Percentiles rank a stretch among this genome's conserved stretches.
phyloP scores from a whole-genome alignment of 2,797 vertebrate species.

The Tragelaphus eurycerus region DNA sequence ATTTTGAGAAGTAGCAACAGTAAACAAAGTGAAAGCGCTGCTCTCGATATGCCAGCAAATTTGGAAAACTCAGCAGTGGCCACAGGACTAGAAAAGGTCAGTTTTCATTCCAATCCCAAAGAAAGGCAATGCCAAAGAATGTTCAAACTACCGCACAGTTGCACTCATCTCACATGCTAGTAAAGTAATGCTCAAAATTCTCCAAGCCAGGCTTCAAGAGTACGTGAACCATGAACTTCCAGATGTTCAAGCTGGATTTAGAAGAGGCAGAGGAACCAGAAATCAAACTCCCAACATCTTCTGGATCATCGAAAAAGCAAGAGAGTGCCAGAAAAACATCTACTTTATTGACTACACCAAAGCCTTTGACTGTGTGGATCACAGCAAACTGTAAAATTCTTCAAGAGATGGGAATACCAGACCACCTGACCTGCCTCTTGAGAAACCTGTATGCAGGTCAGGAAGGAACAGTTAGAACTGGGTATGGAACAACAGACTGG shows the following conservation, averaged over 20 bases:
- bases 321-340: neutral
- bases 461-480: neutral
- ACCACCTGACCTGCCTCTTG: neutral
- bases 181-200: neutral
- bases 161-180: neutral
- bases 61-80: neutral
- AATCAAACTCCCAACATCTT: neutral
- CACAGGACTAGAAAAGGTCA: neutral
- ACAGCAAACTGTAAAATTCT: neutral
- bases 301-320: neutral
- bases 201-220: neutral
- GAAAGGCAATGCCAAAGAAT: neutral
- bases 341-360: neutral
- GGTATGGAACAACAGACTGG: neutral
- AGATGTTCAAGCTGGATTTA: neutral
- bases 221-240: neutral
- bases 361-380: neutral
- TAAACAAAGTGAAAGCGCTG: neutral
- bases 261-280: neutral
- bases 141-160: neutral
- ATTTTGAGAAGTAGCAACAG: neutral
- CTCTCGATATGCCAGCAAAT: rapidly evolving
- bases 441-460: neutral
- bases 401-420: neutral
- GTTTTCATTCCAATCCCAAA: neutral